phyloP scores from a whole-genome alignment of 2,113 vertebrate species.

The Scalopus aquaticus region DNA sequence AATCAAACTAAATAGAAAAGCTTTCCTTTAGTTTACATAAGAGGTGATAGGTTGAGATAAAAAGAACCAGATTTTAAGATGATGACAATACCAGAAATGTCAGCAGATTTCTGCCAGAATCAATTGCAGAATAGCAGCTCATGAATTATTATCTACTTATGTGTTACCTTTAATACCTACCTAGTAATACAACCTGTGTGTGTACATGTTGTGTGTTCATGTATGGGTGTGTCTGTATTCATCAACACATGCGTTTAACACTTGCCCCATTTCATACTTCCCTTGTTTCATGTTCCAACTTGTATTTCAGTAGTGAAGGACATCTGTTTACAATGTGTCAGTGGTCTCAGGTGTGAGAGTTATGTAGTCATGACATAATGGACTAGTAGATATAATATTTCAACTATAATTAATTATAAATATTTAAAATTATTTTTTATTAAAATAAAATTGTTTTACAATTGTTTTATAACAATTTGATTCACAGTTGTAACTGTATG shows the following conservation, averaged over 20 bases:
- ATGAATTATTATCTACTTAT: constrained; percentile 26
- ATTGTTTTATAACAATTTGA: too few species aligned
- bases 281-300: background rate
- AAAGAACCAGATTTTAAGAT: constrained; percentile 41
- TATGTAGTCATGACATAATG: background rate
- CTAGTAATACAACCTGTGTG: background rate
- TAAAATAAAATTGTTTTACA: too few species aligned
- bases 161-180: background rate
- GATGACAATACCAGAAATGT: constrained; percentile 11
- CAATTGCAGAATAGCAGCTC: background rate
- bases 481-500: too few species aligned
- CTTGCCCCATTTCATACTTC: background rate
- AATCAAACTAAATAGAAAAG: background rate
- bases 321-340: background rate
- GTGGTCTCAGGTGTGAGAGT: background rate
- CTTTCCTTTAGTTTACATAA: background rate
- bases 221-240: background rate
- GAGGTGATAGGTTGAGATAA: constrained; percentile 4
- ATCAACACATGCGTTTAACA: background rate
- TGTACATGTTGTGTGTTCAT: background rate
- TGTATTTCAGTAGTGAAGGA: background rate
- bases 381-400: background rate
- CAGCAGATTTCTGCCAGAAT: background rate
- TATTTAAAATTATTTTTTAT: too few species aligned
- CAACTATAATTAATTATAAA: background rate